A percentile compares a stretch with the other conserved stretches of the same genome.
Evolutionary conservation across 2,113 vertebrate species (phyloP).

Genomic region (Podarcis muralis): DNA sequence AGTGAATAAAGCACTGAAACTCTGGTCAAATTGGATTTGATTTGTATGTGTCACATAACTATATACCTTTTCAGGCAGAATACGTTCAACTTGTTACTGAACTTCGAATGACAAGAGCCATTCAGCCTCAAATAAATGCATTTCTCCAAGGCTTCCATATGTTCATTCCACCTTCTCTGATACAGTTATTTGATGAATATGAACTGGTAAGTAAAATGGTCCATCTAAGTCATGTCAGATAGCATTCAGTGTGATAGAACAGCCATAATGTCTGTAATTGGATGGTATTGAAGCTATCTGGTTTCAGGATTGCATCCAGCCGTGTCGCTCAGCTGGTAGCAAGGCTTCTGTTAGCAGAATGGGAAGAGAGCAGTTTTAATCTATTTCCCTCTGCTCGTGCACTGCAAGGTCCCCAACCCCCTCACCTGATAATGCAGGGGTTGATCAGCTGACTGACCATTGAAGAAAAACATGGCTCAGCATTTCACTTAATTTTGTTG

Average conservation of each 20-base stretch:
- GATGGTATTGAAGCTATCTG: slow-evolving; percentile 2
- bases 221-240: neutral
- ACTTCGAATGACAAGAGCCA: slow-evolving; percentile 97
- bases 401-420: too few species aligned
- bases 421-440: too few species aligned
- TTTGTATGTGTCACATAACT: neutral
- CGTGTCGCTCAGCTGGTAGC: too few species aligned
- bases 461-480: too few species aligned
- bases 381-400: too few species aligned
- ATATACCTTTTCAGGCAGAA: slow-evolving; percentile 82
- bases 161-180: slow-evolving; percentile 94
- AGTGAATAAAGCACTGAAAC: neutral
- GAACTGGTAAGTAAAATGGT: slow-evolving; percentile 87
- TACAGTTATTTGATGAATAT: slow-evolving; percentile 98
- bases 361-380: too few species aligned
- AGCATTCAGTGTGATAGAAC: neutral
- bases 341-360: too few species aligned
- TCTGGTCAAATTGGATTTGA: neutral
- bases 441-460: too few species aligned
- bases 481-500: neutral
- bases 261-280: neutral
- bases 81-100: slow-evolving; percentile 99
- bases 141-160: slow-evolving; percentile 97
- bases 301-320: neutral
- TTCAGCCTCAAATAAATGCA: slow-evolving; percentile 98